phyloP scores from a whole-genome alignment of 2,888 invertebrate species.

The Nebria brevicollis region DNA sequence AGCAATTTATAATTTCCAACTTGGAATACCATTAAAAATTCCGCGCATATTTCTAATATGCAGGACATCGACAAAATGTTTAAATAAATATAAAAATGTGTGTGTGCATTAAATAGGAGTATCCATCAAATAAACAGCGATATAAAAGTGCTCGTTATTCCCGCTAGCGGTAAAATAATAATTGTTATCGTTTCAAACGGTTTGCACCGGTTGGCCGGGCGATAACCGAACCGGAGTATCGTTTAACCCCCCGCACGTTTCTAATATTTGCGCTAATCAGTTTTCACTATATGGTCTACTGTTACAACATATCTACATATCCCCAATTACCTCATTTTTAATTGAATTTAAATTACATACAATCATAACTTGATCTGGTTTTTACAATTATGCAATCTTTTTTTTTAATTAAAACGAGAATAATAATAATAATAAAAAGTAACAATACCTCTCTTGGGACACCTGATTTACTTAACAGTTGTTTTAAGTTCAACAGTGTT shows the following conservation, averaged over 20 bases:
- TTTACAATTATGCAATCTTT: too few relatives aligned
- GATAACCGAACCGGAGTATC: constrained; percentile 7
- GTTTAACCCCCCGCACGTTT: background rate
- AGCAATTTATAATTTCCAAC: too few relatives aligned
- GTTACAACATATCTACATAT: background rate
- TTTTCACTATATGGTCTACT: background rate
- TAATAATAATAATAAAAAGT: too few relatives aligned
- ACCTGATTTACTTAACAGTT: too few relatives aligned
- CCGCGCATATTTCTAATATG: too few relatives aligned
- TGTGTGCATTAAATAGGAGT: background rate
- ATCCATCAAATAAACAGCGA: constrained; percentile 16
- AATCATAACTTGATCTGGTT: too few relatives aligned
- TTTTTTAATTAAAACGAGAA: too few relatives aligned
- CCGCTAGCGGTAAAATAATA: constrained; percentile 7
- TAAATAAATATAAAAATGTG: too few relatives aligned
- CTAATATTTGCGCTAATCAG: background rate
- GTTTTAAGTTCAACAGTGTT: background rate
- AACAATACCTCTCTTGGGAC: too few relatives aligned
- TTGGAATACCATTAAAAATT: background rate
- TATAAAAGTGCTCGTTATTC: constrained; percentile 14
- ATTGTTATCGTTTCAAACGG: constrained; percentile 23
- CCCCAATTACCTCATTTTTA: too few relatives aligned
- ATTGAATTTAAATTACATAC: too few relatives aligned
- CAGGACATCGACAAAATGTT: too few relatives aligned
- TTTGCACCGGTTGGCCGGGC: background rate